Percentiles rank a stretch among this genome's conserved stretches.
Conservation (phyloP, 92 coral and sea anemone species). For the Bergia sp. region DNA sequence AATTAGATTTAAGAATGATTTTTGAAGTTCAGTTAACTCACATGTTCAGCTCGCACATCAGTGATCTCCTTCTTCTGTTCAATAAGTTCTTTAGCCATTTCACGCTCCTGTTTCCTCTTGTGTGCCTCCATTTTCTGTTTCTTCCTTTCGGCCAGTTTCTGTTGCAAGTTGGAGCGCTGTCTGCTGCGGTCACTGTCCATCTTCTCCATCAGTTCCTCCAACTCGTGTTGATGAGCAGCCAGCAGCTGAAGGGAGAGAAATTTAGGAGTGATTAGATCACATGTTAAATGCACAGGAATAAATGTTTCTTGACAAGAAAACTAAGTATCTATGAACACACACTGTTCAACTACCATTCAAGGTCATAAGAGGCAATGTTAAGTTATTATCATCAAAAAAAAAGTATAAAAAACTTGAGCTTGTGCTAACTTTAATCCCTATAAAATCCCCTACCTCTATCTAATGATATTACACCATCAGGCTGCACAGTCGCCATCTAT, state of each 20-base stretch:
- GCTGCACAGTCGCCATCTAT: background rate
- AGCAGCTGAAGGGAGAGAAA: constrained; percentile 64
- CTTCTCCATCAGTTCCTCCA: constrained; percentile 95
- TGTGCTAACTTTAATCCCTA: too few species aligned
- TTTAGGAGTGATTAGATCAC: background rate
- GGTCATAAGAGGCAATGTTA: too few species aligned
- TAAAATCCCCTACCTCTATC: too few species aligned
- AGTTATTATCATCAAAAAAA: too few species aligned
- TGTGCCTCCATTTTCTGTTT: constrained; percentile 85
- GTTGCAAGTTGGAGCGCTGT: constrained; percentile 82
- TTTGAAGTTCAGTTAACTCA: constrained; percentile 33
- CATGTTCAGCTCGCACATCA: constrained; percentile 94
- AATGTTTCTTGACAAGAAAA: too few species aligned
- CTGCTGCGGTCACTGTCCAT: constrained; percentile 92
- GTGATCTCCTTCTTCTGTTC: constrained; percentile 93
- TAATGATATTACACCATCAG: too few species aligned
- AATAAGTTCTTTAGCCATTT: constrained; percentile 90
- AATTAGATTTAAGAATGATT: background rate
- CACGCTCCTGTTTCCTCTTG: constrained; percentile 93
- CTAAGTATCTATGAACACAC: too few species aligned
- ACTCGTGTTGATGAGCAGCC: constrained; percentile 90
- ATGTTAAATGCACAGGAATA: too few species aligned
- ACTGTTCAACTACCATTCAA: too few species aligned
- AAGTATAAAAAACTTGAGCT: too few species aligned
- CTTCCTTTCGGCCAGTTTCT: constrained; percentile 86